A percentile compares a stretch with the other conserved stretches of the same genome.
These are phyloP conservation scores for Eretmochelys imbricata DNA, from an alignment of 2,113 vertebrate species.

Conservation along the genomic window DNA sequence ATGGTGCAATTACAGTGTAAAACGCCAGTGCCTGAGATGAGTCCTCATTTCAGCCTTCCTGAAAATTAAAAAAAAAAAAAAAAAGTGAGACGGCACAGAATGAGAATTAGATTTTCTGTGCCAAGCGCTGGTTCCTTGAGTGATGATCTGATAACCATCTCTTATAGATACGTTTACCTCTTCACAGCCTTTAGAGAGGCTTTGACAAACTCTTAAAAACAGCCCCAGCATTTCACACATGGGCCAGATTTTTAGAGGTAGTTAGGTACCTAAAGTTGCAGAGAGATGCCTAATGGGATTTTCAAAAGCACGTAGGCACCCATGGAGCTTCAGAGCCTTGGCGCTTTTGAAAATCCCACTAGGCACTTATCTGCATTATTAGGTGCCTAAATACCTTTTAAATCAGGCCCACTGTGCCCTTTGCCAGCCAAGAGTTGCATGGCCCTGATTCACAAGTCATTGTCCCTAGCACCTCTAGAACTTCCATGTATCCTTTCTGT, in stretches of 20 bases:
- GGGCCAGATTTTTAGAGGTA: no score
- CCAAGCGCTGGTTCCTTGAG: neutral
- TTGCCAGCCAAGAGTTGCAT: rapidly evolving
- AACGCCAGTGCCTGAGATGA: neutral
- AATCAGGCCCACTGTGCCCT: neutral
- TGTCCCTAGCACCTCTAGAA: neutral
- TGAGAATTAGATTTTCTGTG: neutral
- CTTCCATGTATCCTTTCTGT: neutral
- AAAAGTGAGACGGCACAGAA: neutral
- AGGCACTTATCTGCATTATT: no score
- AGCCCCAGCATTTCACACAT: neutral
- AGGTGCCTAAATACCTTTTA: no score
- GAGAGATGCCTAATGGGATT: no score
- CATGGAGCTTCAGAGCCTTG: no score
- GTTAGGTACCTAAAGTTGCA: no score
- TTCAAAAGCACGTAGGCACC: no score
- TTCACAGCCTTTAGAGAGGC: neutral
- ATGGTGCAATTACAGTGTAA: neutral
- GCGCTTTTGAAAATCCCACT: no score
- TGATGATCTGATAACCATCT: neutral
- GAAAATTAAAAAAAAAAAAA: neutral
- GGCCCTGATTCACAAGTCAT: neutral
- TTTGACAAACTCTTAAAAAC: neutral
- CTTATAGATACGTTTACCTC: neutral
- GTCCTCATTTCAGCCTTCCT: neutral